Evolutionary conservation across 1,140 invertebrate genomes (phyloP), one percentile per base, ranked within the genome.

Genomic region (Nephotettix cincticeps): DNA sequence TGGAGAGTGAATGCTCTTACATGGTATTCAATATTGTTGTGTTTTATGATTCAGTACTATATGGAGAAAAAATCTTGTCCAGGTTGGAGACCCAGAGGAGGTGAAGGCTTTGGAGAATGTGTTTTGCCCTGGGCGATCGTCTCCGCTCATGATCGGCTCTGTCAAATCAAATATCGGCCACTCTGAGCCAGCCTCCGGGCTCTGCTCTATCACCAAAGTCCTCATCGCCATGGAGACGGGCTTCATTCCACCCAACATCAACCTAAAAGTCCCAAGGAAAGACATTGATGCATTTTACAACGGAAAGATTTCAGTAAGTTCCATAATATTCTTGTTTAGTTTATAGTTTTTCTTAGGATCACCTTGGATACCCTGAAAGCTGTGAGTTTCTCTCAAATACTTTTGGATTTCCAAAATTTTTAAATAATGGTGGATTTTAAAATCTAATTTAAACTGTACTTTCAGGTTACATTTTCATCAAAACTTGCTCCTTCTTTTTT

Each of bases 81-180:
- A 83, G 74, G 89, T 91, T 0, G 91, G 91, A 23, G 97, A 98
- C 81, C 90, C 91, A 71, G 93, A 97, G 80, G 96, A 99, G 83
- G 79, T 95, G 0, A 86, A 89, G 75, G 92, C 94, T 0, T 88
- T 98, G n/a, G 89, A 93, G 19, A 88, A 89, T 74, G 85, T 95
- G 1, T 91, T 97, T 76, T 93, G 91, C 72, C 86, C 84, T 2
- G 86, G 86, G 4, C 82, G 90, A 21, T 83, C 76, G 0, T 83
- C 81, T 0, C 93, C 95, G 0, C 82, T 99, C 0, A 80, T 86
- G 29, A 91, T 98, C 73, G 96, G 96, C 3, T 94, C 95, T 0
- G 86, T 96, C 0, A 99, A 99, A 79, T 95, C 95, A 0, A 98
- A 97, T 80, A 86, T 97, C 77, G 97, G 97, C 0, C 97, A 99